Percentiles rank a stretch among this genome's conserved stretches.
Evolutionary conservation across 2,113 vertebrate genomes (phyloP).

Genomic region (Nerophis ophidion): DNA sequence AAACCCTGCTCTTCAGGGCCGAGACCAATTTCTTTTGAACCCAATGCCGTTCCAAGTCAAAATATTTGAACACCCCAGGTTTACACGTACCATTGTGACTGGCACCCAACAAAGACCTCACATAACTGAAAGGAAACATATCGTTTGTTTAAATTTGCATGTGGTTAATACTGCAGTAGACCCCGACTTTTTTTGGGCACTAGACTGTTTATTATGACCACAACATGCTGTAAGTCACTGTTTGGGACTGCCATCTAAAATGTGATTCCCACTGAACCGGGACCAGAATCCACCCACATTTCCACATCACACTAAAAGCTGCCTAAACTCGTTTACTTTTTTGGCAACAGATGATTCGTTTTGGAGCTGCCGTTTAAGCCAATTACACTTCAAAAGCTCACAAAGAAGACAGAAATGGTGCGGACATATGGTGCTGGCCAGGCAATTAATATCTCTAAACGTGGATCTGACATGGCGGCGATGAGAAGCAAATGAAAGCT

Average conservation of each 20-base stretch:
- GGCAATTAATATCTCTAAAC: conserved; percentile 69
- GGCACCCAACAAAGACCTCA: too few relatives aligned
- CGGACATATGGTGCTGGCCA: conserved; percentile 63
- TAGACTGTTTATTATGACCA: not conserved
- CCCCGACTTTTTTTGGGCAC: not conserved
- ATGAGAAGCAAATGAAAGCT: conserved; percentile 42
- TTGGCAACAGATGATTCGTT: conserved; percentile 45
- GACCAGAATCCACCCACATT: not conserved
- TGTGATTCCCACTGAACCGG: conserved; percentile 13
- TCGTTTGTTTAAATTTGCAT: not conserved
- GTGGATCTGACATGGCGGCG: conserved; percentile 61
- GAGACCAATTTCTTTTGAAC: too few relatives aligned
- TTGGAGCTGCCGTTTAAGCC: conserved; percentile 59
- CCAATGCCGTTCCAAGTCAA: too few relatives aligned
- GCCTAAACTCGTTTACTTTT: conserved; percentile 10
- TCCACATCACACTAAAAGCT: not conserved
- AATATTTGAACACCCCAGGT: too few relatives aligned
- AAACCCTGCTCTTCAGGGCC: too few relatives aligned
- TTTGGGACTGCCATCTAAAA: conserved; percentile 11
- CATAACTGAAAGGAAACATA: too few relatives aligned
- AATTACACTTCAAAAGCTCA: conserved; percentile 60
- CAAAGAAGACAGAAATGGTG: conserved; percentile 54
- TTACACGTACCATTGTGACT: too few relatives aligned
- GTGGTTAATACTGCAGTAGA: not conserved
- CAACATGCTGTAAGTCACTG: not conserved